Evolutionary conservation across 2,888 invertebrate species (phyloP).

Genomic region (Drosophila neonasuta): DNA sequence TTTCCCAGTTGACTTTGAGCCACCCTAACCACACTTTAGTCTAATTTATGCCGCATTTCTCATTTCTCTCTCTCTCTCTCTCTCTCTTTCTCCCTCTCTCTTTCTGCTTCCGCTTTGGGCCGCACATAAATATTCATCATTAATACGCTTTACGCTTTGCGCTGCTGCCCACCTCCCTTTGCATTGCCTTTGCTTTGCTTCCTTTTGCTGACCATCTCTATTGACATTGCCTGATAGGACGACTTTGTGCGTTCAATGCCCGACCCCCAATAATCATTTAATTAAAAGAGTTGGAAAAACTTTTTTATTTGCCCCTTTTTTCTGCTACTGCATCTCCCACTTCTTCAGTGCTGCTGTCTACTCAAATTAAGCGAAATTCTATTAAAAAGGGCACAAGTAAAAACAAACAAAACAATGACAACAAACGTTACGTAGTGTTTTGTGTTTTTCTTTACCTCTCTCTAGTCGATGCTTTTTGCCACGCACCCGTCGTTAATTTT

Average conservation of each 20-base stretch:
- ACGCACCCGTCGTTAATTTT: constrained; percentile 77
- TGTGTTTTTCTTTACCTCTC: constrained; percentile 15
- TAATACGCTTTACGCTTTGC: constrained; percentile 76
- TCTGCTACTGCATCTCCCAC: constrained; percentile 5
- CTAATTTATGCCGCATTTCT: constrained; percentile 74
- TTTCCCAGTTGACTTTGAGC: constrained; percentile 48
- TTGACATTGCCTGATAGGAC: constrained; percentile 64
- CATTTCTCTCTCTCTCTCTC: constrained; percentile 19
- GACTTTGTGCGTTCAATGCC: constrained; percentile 47
- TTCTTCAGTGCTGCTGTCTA: constrained; percentile 20
- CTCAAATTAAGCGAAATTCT: constrained; percentile 76
- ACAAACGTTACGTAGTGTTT: constrained; percentile 46
- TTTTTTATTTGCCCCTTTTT: constrained; percentile 56
- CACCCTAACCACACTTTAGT: constrained; percentile 69
- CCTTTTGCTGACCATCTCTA: constrained; percentile 36
- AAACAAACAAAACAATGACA: constrained; percentile 66
- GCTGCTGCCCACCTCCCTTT: constrained; percentile 27
- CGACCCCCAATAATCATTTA: constrained; percentile 73
- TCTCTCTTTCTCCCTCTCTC: constrained; percentile 16
- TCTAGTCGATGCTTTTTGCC: constrained; percentile 49
- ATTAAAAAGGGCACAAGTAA: constrained; percentile 62
- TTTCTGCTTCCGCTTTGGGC: constrained; percentile 63
- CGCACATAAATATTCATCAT: constrained; percentile 78
- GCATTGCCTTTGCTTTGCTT: not conserved
- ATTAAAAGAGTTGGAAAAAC: constrained; percentile 74